These are phyloP conservation scores for Chloebia gouldiae DNA, from an alignment of 2,113 vertebrate genomes.

Conservation along the genomic window DNA sequence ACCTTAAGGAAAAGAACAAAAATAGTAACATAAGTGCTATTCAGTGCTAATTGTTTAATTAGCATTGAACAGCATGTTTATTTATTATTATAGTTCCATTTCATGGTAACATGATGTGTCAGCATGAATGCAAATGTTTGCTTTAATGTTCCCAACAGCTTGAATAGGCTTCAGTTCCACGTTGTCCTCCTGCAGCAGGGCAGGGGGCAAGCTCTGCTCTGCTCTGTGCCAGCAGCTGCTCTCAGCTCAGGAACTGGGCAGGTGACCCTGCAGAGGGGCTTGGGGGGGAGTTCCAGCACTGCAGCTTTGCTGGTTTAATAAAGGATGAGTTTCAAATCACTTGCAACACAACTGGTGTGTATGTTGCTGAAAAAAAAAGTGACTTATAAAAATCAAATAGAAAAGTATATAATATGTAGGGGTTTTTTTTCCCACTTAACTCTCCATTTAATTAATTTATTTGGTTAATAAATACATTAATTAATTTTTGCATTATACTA, in stretches of 20 bases:
- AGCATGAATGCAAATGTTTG: neutral
- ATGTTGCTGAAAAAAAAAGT: neutral
- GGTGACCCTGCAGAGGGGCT: neutral
- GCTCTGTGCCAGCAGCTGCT: neutral
- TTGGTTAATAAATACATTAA: neutral
- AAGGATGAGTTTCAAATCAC: neutral
- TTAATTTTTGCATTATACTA: neutral
- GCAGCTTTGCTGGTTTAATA: neutral
- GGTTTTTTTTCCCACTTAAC: fast-evolving
- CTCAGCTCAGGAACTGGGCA: neutral
- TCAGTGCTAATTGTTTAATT: neutral
- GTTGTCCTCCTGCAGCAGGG: neutral
- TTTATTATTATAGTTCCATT: neutral
- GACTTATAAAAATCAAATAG: neutral
- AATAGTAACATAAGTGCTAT: neutral
- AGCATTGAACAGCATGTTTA: neutral
- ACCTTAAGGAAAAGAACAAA: neutral
- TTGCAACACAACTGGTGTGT: neutral
- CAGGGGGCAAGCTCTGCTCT: neutral
- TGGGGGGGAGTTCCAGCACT: neutral
- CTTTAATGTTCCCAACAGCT: neutral
- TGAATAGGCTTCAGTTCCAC: neutral
- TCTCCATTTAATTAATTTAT: neutral
- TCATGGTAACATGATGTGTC: neutral
- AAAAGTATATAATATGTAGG: neutral